Percentiles rank a stretch among this genome's conserved stretches.
Evolutionary conservation across 2,797 vertebrate species (phyloP).

Genomic region (Pristis pectinata): DNA sequence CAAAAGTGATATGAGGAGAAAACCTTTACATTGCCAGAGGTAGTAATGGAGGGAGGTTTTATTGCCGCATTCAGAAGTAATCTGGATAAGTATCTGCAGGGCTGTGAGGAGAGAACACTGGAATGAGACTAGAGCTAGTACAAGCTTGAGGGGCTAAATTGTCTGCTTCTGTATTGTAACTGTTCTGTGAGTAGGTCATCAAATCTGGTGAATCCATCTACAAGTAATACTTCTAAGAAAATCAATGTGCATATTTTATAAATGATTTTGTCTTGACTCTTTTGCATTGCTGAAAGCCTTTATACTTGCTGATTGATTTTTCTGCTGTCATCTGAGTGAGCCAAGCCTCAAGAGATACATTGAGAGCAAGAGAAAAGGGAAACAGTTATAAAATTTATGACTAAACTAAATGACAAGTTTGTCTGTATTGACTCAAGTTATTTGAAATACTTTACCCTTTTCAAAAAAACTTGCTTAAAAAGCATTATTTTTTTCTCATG

Average conservation of each 20-base stretch:
- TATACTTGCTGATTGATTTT: slow-evolving; percentile 16
- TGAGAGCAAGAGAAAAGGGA: not conserved
- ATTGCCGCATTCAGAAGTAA: too few relatives aligned
- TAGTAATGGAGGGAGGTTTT: too few relatives aligned
- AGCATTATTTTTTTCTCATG: not conserved
- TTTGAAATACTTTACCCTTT: not conserved
- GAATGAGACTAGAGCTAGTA: too few relatives aligned
- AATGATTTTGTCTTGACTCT: not conserved
- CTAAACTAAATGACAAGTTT: not conserved
- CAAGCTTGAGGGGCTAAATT: too few relatives aligned
- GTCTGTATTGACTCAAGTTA: too few relatives aligned
- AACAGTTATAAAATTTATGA: not conserved
- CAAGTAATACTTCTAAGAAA: slow-evolving; percentile 25
- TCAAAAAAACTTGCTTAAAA: not conserved
- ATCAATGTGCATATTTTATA: slow-evolving; percentile 18
- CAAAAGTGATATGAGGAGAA: too few relatives aligned
- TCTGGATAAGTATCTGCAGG: too few relatives aligned
- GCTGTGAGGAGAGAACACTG: too few relatives aligned
- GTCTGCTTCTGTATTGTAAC: too few relatives aligned
- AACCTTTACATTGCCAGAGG: too few relatives aligned
- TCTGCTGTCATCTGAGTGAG: not conserved
- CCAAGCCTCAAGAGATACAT: not conserved
- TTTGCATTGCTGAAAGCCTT: not conserved
- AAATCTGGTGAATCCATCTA: not conserved
- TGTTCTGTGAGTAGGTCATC: not conserved